These are phyloP conservation scores for Alviniconcha strummeri DNA, from an alignment of 2,888 invertebrate genomes.

Conservation along the genomic window DNA sequence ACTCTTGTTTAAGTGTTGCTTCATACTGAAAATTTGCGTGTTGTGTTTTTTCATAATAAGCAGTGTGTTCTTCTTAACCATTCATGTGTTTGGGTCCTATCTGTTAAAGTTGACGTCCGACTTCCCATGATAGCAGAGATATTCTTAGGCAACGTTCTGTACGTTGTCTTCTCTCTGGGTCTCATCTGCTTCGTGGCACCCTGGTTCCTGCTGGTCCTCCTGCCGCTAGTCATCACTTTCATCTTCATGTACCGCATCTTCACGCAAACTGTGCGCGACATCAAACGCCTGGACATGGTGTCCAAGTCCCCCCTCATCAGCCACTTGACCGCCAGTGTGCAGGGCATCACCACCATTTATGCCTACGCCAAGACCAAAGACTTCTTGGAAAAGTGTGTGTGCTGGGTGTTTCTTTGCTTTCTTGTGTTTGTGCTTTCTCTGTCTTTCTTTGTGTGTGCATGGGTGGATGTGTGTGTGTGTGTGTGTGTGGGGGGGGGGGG, in stretches of 20 bases:
- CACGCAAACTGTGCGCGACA: constrained; percentile 70
- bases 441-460: too few species aligned
- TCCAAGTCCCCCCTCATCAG: constrained; percentile 78
- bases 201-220: constrained; percentile 71
- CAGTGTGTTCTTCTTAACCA: too few species aligned
- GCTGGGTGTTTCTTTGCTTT: too few species aligned
- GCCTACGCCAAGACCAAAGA: constrained; percentile 78
- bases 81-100: too few species aligned
- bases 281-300: constrained; percentile 76
- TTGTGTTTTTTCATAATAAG: too few species aligned
- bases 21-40: too few species aligned
- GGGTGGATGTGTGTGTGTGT: too few species aligned
- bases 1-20: too few species aligned
- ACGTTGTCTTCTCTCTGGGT: constrained; percentile 85
- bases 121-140: constrained; percentile 78
- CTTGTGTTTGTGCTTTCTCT: too few species aligned
- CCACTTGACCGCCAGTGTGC: constrained; percentile 78
- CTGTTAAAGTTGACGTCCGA: constrained; percentile 59
- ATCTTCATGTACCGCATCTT: constrained; percentile 71
- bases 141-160: constrained; percentile 77
- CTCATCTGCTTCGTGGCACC: constrained; percentile 91
- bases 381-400: constrained; percentile 64
- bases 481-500: too few species aligned
- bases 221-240: constrained; percentile 72
- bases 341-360: constrained; percentile 79